Percentiles rank a stretch among this genome's conserved stretches.
These are phyloP conservation scores for Phylloscopus collybita DNA, from an alignment of 2,797 vertebrate genomes.

Conservation along the genomic window DNA sequence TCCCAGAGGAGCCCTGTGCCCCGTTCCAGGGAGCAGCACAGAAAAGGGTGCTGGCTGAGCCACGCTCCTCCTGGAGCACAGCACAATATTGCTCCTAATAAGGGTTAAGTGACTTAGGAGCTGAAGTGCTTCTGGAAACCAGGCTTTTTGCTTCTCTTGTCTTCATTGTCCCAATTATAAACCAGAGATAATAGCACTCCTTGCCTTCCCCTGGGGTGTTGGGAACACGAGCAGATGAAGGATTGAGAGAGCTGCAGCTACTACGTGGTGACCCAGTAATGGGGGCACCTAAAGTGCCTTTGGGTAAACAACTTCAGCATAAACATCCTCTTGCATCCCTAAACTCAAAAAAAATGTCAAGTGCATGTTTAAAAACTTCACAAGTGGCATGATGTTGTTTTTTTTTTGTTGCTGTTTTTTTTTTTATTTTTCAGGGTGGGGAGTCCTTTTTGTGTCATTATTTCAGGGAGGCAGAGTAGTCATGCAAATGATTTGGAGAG, in stretches of 20 bases:
- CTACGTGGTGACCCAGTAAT: neutral
- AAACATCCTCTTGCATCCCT: neutral
- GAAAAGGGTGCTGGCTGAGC: neutral
- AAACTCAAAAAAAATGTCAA: slow-evolving; percentile 12
- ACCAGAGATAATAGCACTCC: neutral
- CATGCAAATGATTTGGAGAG: neutral
- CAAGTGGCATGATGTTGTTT: neutral
- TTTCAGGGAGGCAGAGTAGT: neutral
- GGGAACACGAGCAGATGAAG: neutral
- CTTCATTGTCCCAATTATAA: neutral
- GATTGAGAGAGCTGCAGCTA: neutral
- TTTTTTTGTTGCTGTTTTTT: neutral
- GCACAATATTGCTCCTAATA: neutral
- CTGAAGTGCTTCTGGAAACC: neutral
- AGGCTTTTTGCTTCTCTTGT: neutral
- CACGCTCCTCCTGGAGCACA: neutral
- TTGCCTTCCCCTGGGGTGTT: neutral
- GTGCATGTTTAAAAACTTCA: neutral
- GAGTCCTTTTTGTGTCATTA: neutral
- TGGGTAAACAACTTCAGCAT: neutral
- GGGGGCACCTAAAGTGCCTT: neutral
- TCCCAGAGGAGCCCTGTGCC: neutral
- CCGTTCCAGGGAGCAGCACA: neutral
- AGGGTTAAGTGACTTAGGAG: neutral
- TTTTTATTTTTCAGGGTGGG: neutral